Percentiles rank a stretch among this genome's conserved stretches.
Evolutionary conservation across 2,888 invertebrate genomes (phyloP).

Genomic region (Drosophila pseudotalamancana): DNA sequence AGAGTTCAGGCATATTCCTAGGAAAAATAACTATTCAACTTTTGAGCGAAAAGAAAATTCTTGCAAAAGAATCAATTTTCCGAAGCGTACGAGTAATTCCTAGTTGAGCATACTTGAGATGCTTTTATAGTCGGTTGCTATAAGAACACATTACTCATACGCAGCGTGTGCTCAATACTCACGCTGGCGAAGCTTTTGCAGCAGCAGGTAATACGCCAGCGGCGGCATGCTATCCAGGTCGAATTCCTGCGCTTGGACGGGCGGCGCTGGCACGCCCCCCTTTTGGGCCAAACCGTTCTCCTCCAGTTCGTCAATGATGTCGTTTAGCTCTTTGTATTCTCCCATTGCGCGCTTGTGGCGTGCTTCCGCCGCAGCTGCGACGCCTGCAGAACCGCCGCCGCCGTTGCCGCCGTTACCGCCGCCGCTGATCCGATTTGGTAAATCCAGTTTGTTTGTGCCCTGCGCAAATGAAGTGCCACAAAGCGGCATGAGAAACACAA

Average conservation of each 20-base stretch:
- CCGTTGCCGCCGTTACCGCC: constrained; percentile 12
- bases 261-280: constrained; percentile 32
- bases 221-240: constrained; percentile 81
- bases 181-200: constrained; percentile 80
- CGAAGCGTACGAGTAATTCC: not conserved
- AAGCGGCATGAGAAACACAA: constrained; percentile 21
- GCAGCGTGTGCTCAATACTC: constrained; percentile 50
- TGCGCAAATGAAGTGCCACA: constrained; percentile 68
- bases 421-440: constrained; percentile 67
- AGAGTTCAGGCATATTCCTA: not conserved
- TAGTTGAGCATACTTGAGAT: constrained; percentile 17
- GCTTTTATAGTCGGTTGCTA: constrained; percentile 12
- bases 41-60: not conserved
- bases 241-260: constrained; percentile 64
- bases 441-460: constrained; percentile 71
- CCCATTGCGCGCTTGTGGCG: constrained; percentile 78
- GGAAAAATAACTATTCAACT: not conserved
- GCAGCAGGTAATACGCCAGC: constrained; percentile 75
- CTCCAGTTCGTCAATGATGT: constrained; percentile 76
- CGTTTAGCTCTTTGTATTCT: constrained; percentile 72
- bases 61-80: constrained; percentile 6
- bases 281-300: constrained; percentile 69
- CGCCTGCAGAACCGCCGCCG: constrained; percentile 23
- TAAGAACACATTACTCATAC: constrained; percentile 39
- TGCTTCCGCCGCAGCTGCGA: constrained; percentile 52